Conservation (phyloP, 2,113 vertebrate species). For the Apteryx mantelli region DNA sequence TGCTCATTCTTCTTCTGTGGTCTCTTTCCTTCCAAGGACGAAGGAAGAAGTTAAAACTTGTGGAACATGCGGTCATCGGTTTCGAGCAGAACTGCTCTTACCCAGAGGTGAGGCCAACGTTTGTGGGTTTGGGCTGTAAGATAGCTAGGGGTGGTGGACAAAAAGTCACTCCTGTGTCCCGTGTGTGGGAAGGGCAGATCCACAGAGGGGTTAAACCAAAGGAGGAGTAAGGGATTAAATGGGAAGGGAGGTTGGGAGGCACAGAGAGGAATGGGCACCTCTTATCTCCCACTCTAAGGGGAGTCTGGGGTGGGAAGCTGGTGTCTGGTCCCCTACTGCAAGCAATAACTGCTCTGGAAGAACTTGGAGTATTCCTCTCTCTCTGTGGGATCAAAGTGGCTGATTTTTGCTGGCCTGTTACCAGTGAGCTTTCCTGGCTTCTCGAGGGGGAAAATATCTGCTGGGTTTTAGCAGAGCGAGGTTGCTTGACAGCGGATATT, state of each 20-base stretch:
- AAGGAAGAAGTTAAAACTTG: slow-evolving; percentile 71
- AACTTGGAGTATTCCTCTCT: too few relatives aligned
- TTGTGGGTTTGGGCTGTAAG: rapidly evolving
- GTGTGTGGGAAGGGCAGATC: too few relatives aligned
- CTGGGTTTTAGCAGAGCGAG: background rate
- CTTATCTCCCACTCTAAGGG: too few relatives aligned
- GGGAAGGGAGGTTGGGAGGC: background rate
- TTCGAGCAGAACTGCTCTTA: slow-evolving; percentile 68
- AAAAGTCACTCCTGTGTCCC: too few relatives aligned
- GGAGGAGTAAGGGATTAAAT: background rate
- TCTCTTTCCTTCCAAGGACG: background rate
- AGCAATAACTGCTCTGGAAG: background rate
- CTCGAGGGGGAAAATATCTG: background rate
- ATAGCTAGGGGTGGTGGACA: rapidly evolving
- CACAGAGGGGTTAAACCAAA: background rate
- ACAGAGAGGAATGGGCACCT: too few relatives aligned
- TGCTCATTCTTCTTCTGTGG: background rate
- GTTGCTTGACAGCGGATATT: background rate
- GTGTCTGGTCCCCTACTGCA: background rate
- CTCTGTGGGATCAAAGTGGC: background rate
- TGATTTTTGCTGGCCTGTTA: background rate
- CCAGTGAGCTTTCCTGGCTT: too few relatives aligned
- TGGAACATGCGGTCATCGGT: slow-evolving; percentile 38
- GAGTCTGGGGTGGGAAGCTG: background rate
- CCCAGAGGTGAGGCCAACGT: slow-evolving; percentile 65